Conservation (phyloP, 2,113 vertebrate genomes). For the Notothenia coriiceps region DNA sequence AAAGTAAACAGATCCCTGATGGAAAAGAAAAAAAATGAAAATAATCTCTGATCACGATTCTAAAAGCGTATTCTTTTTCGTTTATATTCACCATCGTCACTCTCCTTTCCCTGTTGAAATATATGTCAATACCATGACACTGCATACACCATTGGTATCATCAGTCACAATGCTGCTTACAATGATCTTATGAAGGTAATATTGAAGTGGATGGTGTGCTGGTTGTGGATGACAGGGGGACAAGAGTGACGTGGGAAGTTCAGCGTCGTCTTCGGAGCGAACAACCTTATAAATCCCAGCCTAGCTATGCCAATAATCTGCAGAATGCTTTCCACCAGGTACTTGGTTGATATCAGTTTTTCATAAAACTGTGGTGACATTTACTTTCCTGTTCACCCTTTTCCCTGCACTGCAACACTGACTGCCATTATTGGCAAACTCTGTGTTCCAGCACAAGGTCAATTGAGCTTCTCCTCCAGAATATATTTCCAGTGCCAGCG, state of each 20-base stretch:
- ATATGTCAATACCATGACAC: too few species aligned
- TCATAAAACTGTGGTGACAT: slow-evolving; percentile 49
- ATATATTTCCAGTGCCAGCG: slow-evolving; percentile 45
- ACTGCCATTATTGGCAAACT: slow-evolving; percentile 31
- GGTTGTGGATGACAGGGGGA: not conserved
- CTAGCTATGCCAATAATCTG: slow-evolving; percentile 39
- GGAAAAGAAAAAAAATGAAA: slow-evolving; percentile 15
- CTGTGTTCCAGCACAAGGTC: slow-evolving; percentile 58
- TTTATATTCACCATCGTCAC: not conserved
- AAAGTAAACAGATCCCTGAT: slow-evolving; percentile 57
- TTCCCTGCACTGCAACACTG: slow-evolving; percentile 28
- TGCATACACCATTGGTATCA: slow-evolving; percentile 9
- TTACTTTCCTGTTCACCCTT: slow-evolving; percentile 52
- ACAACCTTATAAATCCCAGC: slow-evolving; percentile 48
- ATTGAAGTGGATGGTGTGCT: slow-evolving; percentile 22
- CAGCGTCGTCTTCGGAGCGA: slow-evolving; percentile 34
- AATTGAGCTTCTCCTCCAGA: slow-evolving; percentile 41
- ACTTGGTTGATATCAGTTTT: slow-evolving; percentile 33
- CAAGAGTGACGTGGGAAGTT: slow-evolving; percentile 13
- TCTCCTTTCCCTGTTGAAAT: too few species aligned
- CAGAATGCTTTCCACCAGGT: slow-evolving; percentile 44
- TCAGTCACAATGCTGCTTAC: slow-evolving; percentile 25
- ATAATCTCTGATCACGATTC: not conserved
- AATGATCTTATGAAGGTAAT: slow-evolving; percentile 23
- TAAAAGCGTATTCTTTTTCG: not conserved